phyloP scores from a whole-genome alignment of 2,888 invertebrate species.

The Lysandra bellargus region DNA sequence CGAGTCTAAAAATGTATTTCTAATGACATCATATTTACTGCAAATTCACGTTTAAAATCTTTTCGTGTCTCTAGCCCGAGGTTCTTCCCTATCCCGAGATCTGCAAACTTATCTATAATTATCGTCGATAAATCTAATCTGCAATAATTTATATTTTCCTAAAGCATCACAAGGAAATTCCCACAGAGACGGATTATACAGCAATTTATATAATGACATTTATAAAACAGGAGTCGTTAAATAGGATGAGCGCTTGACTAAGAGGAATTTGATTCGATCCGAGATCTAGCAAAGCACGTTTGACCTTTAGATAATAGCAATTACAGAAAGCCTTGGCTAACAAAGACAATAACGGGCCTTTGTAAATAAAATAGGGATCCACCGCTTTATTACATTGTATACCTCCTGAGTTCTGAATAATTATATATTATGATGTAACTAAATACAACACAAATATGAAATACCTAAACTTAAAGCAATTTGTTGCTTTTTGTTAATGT shows the following conservation, averaged over 20 bases:
- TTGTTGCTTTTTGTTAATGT: background rate
- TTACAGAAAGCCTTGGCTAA: conserved; percentile 44
- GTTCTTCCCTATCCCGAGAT: background rate
- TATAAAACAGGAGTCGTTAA: conserved; percentile 37
- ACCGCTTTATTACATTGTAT: conserved; percentile 25
- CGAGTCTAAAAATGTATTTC: conserved; percentile 49
- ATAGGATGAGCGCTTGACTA: conserved; percentile 41
- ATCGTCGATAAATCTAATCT: conserved; percentile 10
- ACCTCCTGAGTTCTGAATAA: conserved; percentile 1
- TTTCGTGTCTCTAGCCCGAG: conserved; percentile 32
- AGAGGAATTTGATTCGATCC: conserved; percentile 43
- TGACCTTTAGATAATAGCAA: conserved; percentile 46
- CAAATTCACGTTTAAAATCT: conserved; percentile 33
- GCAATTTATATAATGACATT: conserved; percentile 30
- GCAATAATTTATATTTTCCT: conserved; percentile 23
- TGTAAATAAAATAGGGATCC: conserved; percentile 39
- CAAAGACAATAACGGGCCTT: conserved; percentile 41
- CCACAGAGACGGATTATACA: conserved; percentile 24
- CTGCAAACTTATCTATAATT: background rate
- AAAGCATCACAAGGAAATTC: conserved; percentile 11
- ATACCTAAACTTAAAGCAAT: too few species aligned
- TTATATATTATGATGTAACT: background rate
- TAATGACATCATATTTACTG: conserved; percentile 37
- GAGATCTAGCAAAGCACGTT: conserved; percentile 44
- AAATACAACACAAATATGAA: background rate